A percentile compares a stretch with the other conserved stretches of the same genome.
Evolutionary conservation across 2,888 invertebrate species (phyloP).

Genomic region (Agonopterix heracliana): DNA sequence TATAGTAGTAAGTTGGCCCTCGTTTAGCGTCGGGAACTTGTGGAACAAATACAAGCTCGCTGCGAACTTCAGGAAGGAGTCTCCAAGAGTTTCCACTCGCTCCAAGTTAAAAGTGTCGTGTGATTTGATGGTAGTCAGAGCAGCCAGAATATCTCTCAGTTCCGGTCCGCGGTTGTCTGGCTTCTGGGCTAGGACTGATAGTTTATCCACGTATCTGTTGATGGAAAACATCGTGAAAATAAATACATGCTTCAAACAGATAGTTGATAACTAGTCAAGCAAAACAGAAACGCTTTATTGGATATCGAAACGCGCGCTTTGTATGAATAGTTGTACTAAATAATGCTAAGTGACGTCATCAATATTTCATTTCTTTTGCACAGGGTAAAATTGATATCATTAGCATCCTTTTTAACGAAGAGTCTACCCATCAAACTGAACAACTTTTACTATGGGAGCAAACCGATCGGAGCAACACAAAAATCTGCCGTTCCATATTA

Average conservation of each 20-base stretch:
- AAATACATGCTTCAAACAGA: not conserved
- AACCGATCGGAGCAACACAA: too few species aligned
- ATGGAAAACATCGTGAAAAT: not conserved
- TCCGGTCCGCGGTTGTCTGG: conserved; percentile 57
- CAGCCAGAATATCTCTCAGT: conserved; percentile 66
- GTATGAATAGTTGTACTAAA: too few species aligned
- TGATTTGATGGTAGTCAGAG: conserved; percentile 83
- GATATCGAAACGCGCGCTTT: too few species aligned
- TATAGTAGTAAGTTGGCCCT: conserved; percentile 86
- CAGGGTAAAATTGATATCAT: too few species aligned
- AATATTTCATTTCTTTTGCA: too few species aligned
- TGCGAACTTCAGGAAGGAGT: conserved; percentile 90
- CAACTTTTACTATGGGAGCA: too few species aligned
- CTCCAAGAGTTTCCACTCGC: conserved; percentile 90
- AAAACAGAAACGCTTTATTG: too few species aligned
- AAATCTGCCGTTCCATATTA: too few species aligned
- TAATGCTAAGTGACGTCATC: too few species aligned
- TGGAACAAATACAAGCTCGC: conserved; percentile 83
- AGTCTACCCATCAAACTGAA: too few species aligned
- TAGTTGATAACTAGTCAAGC: not conserved
- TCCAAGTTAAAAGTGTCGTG: conserved; percentile 88
- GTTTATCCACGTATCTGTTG: conserved; percentile 48
- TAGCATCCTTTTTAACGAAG: too few species aligned
- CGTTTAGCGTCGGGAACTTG: conserved; percentile 80
- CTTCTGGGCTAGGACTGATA: conserved; percentile 30